phyloP scores from a whole-genome alignment of 2,888 invertebrate species.

The Danaus chrysippus region DNA sequence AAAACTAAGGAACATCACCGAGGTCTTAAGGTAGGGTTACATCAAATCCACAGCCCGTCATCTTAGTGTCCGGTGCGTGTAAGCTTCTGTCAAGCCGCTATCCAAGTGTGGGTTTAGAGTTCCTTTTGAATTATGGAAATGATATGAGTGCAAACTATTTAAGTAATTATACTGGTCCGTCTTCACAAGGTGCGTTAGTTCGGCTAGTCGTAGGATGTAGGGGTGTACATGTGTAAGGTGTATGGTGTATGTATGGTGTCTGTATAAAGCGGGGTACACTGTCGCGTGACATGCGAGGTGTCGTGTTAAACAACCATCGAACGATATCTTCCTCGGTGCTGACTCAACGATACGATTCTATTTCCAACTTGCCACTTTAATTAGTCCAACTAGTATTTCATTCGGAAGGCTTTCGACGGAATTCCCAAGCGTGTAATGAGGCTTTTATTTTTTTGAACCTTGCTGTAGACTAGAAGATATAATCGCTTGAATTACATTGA shows the following conservation, averaged over 20 bases:
- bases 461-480: not conserved
- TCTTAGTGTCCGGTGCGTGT: conserved; percentile 3
- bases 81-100: not conserved
- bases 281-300: conserved; percentile 18
- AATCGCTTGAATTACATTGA: too few relatives aligned
- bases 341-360: conserved; percentile 17
- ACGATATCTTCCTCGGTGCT: conserved; percentile 13
- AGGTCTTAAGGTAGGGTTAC: conserved; percentile 4
- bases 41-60: not conserved
- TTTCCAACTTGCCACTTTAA: conserved; percentile 18
- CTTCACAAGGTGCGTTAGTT: not conserved
- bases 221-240: not conserved
- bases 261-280: conserved; percentile 10
- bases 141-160: not conserved
- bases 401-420: conserved; percentile 6
- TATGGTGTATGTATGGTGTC: not conserved
- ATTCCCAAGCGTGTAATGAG: conserved; percentile 10
- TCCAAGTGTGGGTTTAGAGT: not conserved
- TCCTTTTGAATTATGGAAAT: conserved; percentile 1
- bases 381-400: conserved; percentile 13
- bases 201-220: not conserved
- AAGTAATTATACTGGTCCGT: not conserved
- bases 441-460: not conserved
- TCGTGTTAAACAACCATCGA: conserved; percentile 19
- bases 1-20: not conserved